Evolutionary conservation across 1,140 invertebrate genomes (phyloP).

Genomic region (Drosophila bipectinata): DNA sequence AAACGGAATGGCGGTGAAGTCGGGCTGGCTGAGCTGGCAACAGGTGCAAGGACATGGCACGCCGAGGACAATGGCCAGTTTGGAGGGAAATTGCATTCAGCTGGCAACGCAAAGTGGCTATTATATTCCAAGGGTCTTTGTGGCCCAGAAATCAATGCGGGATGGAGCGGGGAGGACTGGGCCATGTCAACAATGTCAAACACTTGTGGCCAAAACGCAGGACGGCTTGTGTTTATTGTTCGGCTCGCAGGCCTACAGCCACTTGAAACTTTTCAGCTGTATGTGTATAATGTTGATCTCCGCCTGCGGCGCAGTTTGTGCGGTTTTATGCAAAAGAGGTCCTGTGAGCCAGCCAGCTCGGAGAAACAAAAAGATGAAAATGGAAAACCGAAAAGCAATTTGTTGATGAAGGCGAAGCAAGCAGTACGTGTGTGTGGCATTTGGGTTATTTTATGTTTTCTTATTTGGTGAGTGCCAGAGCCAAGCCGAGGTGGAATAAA

Average conservation of each 20-base stretch:
- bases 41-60: conserved; percentile 53
- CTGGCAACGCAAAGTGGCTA: conserved; percentile 18
- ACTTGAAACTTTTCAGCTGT: conserved; percentile 60
- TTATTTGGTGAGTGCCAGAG: conserved; percentile 27
- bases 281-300: conserved; percentile 14
- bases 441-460: conserved; percentile 3
- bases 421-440: conserved; percentile 19
- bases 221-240: conserved; percentile 44
- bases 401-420: conserved; percentile 48
- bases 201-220: conserved; percentile 60
- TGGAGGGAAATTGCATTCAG: conserved; percentile 9
- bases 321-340: conserved; percentile 30
- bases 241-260: conserved; percentile 30
- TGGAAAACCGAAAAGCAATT: conserved; percentile 40
- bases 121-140: conserved; percentile 29
- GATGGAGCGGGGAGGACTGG: background rate
- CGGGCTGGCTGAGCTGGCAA: conserved; percentile 32
- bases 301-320: conserved; percentile 34
- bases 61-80: conserved; percentile 37
- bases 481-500: conserved; percentile 24
- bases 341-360: conserved; percentile 8
- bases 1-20: conserved; percentile 40
- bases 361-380: conserved; percentile 21
- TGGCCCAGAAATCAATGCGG: conserved; percentile 50
- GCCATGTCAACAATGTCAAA: conserved; percentile 59